Evolutionary conservation across 1,140 invertebrate genomes (phyloP).

Genomic region (Drosophila pallidifrons): DNA sequence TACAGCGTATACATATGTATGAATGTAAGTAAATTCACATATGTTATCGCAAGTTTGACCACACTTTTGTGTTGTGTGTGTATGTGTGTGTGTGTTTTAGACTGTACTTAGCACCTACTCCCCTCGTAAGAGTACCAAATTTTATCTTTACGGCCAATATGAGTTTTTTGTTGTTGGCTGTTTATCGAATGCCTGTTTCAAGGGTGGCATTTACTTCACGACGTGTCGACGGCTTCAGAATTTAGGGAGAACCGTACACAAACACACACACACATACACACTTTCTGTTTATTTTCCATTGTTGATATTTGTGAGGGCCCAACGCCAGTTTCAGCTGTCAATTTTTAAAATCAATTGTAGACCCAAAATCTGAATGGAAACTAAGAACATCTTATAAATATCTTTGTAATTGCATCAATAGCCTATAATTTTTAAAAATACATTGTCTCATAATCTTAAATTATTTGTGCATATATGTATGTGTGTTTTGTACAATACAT

Average conservation of each 20-base stretch:
- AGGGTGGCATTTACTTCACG: slow-evolving; percentile 49
- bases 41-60: neutral
- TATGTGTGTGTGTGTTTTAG: slow-evolving; percentile 39
- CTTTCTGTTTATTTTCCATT: slow-evolving; percentile 32
- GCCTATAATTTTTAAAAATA: no score
- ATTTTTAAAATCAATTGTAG: slow-evolving; percentile 12
- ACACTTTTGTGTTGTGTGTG: slow-evolving; percentile 13
- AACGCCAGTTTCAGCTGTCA: slow-evolving; percentile 28
- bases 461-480: no score
- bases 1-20: neutral
- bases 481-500: no score
- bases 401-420: no score
- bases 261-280: slow-evolving; percentile 6
- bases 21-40: neutral
- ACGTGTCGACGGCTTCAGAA: neutral
- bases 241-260: neutral
- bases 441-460: no score
- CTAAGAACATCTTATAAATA: neutral
- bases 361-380: slow-evolving; percentile 1
- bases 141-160: slow-evolving; percentile 80
- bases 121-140: slow-evolving; percentile 40
- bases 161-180: slow-evolving; percentile 41
- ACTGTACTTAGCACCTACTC: slow-evolving; percentile 68
- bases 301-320: slow-evolving; percentile 1
- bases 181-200: slow-evolving; percentile 32